Evolutionary conservation across 37 sponge, comb jelly and placozoan genomes (phyloP), one percentile per base, ranked within the genome.

Genomic region (Cliona cf. orientalis): DNA sequence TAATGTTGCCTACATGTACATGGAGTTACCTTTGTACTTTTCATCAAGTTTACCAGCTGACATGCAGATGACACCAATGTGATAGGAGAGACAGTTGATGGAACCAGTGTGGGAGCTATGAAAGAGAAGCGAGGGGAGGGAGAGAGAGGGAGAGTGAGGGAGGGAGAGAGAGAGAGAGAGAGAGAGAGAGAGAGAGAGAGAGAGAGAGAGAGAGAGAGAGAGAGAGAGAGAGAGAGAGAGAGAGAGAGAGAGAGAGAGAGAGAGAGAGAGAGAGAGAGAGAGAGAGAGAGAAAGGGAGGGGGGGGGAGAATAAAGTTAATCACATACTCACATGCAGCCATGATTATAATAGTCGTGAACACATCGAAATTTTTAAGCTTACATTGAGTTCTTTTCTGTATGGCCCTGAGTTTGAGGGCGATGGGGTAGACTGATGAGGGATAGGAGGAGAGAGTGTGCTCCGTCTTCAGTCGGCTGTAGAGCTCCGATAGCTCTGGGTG

Each of bases 311-410:
- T 7, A 37, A 72, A 22, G 14, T n/a, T 45, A 19, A 9, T 44
- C 45, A 25, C 28, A 25, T 25, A n/a, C 19, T 7, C 7, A 11
- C 25, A 9, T 58, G 35, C 26, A 75, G 12, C 35, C 4, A 33
- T 37, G 7, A 75, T 60, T 5, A 12, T 23, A 75, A 37, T 11
- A 49, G 17, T 49, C 11, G 55, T 49, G 55, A 17, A 19, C 11
- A 49, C 17, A 49, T 49, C 55, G 17, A 11, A 49, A n/a, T n/a
- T n/a, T n/a, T 49, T 11, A 7, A 28, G 3, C 91, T 86, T 65
- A 91, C 91, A 31, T 25, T 86, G 87, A 2, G 87, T 75, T 31
- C 38, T 78, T 62, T 91, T 86, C 87, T 91, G 91, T 1, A 91
- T 23, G 0, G 42, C 66, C 42, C 91, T 76, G 23, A 91, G 78